Conservation (phyloP, 1,140 invertebrate genomes). For the Drosophila santomea region DNA sequence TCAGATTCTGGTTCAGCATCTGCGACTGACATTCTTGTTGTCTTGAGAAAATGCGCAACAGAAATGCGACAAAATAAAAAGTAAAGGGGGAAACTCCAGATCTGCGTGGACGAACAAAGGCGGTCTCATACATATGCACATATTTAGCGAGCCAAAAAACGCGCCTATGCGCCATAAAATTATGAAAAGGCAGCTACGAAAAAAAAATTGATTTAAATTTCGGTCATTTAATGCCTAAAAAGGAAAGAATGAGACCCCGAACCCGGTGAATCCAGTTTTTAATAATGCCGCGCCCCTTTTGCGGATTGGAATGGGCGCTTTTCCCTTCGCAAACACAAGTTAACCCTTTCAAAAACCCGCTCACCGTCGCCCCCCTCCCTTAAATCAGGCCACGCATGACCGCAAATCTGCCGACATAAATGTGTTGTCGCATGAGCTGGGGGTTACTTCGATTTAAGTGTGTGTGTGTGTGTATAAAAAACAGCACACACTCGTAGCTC, state of each 20-base stretch:
- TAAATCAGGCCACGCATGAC: slow-evolving; percentile 61
- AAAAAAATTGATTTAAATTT: slow-evolving; percentile 72
- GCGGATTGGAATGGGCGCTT: slow-evolving; percentile 16
- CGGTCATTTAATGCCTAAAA: slow-evolving; percentile 45
- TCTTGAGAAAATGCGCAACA: slow-evolving; percentile 32
- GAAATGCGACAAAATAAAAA: slow-evolving; percentile 8
- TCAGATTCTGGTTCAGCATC: neutral
- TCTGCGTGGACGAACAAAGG: slow-evolving; percentile 33
- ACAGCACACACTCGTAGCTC: slow-evolving; percentile 23
- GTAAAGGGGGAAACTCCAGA: slow-evolving; percentile 5
- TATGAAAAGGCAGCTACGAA: slow-evolving; percentile 28
- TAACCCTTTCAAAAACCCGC: slow-evolving; percentile 30
- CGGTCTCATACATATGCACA: slow-evolving; percentile 35
- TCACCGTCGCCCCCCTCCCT: neutral
- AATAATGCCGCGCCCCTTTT: slow-evolving; percentile 42
- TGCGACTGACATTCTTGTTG: slow-evolving; percentile 10
- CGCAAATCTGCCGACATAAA: slow-evolving; percentile 61
- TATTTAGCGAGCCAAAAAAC: slow-evolving; percentile 20
- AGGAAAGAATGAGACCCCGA: slow-evolving; percentile 12
- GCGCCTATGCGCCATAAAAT: slow-evolving; percentile 38
- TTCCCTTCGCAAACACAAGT: slow-evolving; percentile 25
- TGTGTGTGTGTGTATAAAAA: neutral
- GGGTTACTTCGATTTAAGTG: slow-evolving; percentile 27
- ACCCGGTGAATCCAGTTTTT: slow-evolving; percentile 65
- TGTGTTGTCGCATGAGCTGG: slow-evolving; percentile 48